Evolutionary conservation across 2,888 invertebrate species (phyloP), one percentile per base, ranked within the genome.

Genomic region (Pherbina coryleti): DNA sequence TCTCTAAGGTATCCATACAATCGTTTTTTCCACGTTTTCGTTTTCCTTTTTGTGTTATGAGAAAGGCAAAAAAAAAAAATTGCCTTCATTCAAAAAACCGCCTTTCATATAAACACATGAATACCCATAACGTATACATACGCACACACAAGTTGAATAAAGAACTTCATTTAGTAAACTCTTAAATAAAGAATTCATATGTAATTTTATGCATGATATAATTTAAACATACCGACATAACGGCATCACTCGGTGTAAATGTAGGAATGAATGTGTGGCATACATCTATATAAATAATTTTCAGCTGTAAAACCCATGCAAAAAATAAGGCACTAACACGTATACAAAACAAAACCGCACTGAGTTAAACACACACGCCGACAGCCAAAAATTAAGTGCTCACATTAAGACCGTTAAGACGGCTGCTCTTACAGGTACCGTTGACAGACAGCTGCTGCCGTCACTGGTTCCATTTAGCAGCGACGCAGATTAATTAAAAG

Each of bases 161-260:
- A 28, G 5, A 51, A 60, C n/a, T n/a, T 8, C 44, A 74, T 82
- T 80, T 51, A 51, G 83, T 84, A 81, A 83, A 82, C 82, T 79
- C 77, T 76, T 76, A 80, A 82, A 85, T 86, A 84, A 84, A 84
- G 84, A 85, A 82, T 84, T 84, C 84, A 84, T 84, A 86, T 84
- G 85, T 82, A 85, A 86, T 86, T 86, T 85, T 80, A 85, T 84
- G 85, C 84, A 81, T 83, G 84, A 83, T 83, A 84, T 84, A 84
- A 82, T 83, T 82, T 81, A 82, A 83, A 82, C 83, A 84, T 83
- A 81, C 81, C 51, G 66, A 44, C 44, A 44, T 37, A 37, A 37
- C 11, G 2, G 14, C 44, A 79, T 31, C 49, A 34, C 57, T 51
- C 28, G 14, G 17, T 19, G 22, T 37, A 19, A 49, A 78, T 69